Evolutionary conservation across 2,113 vertebrate genomes (phyloP), one percentile per base, ranked within the genome.

Genomic region (Nicator chloris): DNA sequence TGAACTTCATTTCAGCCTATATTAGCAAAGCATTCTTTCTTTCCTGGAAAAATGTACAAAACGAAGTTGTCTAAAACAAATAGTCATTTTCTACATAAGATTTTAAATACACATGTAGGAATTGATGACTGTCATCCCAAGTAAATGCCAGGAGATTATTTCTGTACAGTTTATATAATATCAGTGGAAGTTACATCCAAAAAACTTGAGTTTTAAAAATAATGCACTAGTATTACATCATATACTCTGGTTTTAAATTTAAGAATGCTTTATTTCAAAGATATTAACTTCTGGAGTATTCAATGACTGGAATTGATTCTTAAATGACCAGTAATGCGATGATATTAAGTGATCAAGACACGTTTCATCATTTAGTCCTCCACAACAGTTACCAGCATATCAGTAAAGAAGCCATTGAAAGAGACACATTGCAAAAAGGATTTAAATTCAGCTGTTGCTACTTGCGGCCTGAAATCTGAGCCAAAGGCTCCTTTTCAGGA

Each of bases 101-200:
- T 84, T 86, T 94, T 66, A 86, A 64, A 93, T 56, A 93, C 86
- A 81, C 0, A 27, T 81, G 88, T 90, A 92, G 92, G 82, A 92
- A 90, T 39, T 90, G 82, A 88, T 70, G 60, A 86, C 35, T 95
- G 72, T 84, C 90, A 93, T 88, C 82, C 56, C 44, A 83, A 71
- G 65, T 82, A 96, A 93, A 88, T 90, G 72, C 51, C 92, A 93
- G 37, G 61, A 88, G 64, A 90, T 86, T 90, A 90, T 95, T 95
- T 97, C 65, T 91, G 86, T 91, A 54, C 61, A 39, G 44, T 92
- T 96, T 96, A 95, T 89, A 76, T 92, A 93, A 89, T 49, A 88
- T 18, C 83, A 92, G 44, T 65, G 49, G 60, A 93, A 75, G 60
- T 72, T 78, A 78, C 15, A 81, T 35, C 13, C 22, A 60, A 71